Evolutionary conservation across 1,140 invertebrate genomes (phyloP), one percentile per base, ranked within the genome.

Genomic region (Leptoteleia sp.): DNA sequence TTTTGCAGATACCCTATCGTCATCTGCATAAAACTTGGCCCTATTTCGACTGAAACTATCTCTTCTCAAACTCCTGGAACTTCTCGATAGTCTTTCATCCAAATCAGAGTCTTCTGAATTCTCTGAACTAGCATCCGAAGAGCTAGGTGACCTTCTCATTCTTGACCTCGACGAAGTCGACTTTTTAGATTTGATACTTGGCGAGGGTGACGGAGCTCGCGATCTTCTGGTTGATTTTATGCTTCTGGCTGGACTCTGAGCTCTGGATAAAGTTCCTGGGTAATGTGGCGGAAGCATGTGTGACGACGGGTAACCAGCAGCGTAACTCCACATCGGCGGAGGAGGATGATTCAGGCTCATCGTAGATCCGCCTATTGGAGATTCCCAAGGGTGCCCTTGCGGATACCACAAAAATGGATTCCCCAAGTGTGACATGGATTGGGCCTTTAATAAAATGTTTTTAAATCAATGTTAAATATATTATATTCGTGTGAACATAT

Each of bases 371-470:
- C 87, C 82, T 59, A 89, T 16, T 37, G 55, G 31, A 5, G 65
- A 45, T 16, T 89, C 87, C 88, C 88, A 89, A 1, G 84, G 77
- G 42, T 79, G 77, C 6, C 61, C 78, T 1, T 84, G 72, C 11
- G 84, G 84, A 89, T 93, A 80, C 93, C 91, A 82, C 89, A 90
- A 76, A 57, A 87, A 83, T 22, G 84, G 89, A 43, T 89, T 88
- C 81, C 76, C 89, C 81, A 94, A 82, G 15, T 93, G 93, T 0
- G 93, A 93, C 90, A 94, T 91, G 0, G 93, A 94, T 79, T 94
- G 93, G 0, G 93, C 92, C 93, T 94, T 80, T 4, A 5, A 84
- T 27, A 22, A 37, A 3, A 6, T 16, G 13, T 4, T 37, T 5
- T 37, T 37, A 37, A 31, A 22, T 22, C n/a, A n/a, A n/a, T n/a